phyloP scores from a whole-genome alignment of 2,888 invertebrate genomes.

The Prenolepis imparis region DNA sequence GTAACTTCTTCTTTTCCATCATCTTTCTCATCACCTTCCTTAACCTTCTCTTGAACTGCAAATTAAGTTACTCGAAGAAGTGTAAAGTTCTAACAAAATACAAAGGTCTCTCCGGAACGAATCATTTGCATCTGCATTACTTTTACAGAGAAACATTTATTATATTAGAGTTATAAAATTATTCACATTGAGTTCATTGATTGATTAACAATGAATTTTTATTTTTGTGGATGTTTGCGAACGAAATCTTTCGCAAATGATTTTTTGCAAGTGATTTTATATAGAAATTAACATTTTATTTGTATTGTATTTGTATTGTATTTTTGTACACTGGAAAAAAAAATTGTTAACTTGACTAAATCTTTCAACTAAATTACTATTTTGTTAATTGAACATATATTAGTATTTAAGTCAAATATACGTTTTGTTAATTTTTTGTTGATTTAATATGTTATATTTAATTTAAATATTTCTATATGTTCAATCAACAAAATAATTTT shows the following conservation, averaged over 20 bases:
- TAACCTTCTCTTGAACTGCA: conserved; percentile 38
- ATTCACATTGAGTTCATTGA: background rate
- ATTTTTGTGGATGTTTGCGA: background rate
- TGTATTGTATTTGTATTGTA: background rate
- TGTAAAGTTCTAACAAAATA: conserved; percentile 57
- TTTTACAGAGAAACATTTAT: conserved; percentile 17
- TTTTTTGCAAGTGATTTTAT: background rate
- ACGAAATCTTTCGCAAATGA: background rate
- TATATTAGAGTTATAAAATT: conserved; percentile 4
- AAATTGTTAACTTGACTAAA: no score
- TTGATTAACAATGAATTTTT: conserved; percentile 10
- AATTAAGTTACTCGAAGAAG: conserved; percentile 47
- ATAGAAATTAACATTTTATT: background rate
- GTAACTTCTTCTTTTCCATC: conserved; percentile 61
- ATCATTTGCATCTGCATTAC: conserved; percentile 37
- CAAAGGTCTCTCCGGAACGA: conserved; percentile 49
- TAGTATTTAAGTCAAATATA: no score
- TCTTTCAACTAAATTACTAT: no score
- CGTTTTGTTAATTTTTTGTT: no score
- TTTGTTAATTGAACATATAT: no score
- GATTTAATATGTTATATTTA: no score
- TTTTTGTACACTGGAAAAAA: no score
- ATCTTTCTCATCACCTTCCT: conserved; percentile 17
- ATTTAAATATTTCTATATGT: no score
- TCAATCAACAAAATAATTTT: no score